Evolutionary conservation across 2,888 invertebrate genomes (phyloP).

Genomic region (Caenorhabditis imperialis): DNA sequence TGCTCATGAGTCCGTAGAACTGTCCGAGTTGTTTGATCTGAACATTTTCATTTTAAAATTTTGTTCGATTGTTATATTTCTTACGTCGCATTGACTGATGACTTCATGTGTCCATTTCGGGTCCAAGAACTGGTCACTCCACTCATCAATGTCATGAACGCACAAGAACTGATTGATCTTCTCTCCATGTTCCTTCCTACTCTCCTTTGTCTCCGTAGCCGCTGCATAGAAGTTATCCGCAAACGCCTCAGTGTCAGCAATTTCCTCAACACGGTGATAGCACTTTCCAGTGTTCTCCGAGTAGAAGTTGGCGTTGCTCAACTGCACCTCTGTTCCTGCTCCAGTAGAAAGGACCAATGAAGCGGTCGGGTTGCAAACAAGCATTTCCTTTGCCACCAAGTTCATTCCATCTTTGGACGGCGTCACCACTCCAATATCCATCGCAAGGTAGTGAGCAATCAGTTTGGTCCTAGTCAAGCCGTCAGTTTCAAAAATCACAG

Average conservation of each 20-base stretch:
- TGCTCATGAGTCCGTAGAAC: constrained; percentile 71
- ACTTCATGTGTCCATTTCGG: constrained; percentile 76
- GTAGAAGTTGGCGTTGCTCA: constrained; percentile 72
- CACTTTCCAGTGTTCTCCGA: constrained; percentile 58
- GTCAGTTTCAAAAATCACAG: constrained; percentile 70
- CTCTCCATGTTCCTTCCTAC: constrained; percentile 39
- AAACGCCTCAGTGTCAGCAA: constrained; percentile 66
- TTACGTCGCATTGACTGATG: constrained; percentile 62
- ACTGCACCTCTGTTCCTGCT: constrained; percentile 71
- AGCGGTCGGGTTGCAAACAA: constrained; percentile 71
- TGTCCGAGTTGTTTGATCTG: constrained; percentile 65
- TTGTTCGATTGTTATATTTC: not conserved
- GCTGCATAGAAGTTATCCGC: constrained; percentile 67
- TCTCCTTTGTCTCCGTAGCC: constrained; percentile 59
- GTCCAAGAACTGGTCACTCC: constrained; percentile 74
- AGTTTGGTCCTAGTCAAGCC: constrained; percentile 67
- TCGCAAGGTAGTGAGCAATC: constrained; percentile 73
- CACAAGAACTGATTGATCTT: constrained; percentile 68
- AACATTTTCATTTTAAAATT: constrained; percentile 1
- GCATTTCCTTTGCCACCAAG: constrained; percentile 73
- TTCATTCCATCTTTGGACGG: constrained; percentile 76
- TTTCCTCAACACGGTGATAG: constrained; percentile 70
- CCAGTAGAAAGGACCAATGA: constrained; percentile 70
- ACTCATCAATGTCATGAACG: constrained; percentile 74
- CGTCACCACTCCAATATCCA: constrained; percentile 76